A percentile compares a stretch with the other conserved stretches of the same genome.
Evolutionary conservation across 2,113 vertebrate species (phyloP).

Genomic region (Otis tarda): DNA sequence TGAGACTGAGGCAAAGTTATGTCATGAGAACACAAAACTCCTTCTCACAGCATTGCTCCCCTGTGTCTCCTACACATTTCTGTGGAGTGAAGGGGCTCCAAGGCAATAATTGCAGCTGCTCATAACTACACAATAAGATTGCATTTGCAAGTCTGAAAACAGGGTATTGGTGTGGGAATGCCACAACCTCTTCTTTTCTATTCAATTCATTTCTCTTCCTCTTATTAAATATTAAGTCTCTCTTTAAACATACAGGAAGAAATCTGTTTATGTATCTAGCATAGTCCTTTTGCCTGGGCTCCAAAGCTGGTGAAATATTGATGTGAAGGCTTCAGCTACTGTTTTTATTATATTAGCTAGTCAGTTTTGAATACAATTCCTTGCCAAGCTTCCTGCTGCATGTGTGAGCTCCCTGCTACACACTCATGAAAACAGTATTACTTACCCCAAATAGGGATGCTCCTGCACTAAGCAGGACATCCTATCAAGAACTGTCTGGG

Average conservation of each 20-base stretch:
- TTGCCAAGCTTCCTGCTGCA: not conserved
- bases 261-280: not conserved
- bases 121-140: not conserved
- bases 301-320: not conserved
- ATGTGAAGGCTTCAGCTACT: not conserved
- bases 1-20: not conserved
- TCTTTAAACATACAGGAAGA: not conserved
- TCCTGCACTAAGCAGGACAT: not conserved
- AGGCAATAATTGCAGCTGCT: not conserved
- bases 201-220: not conserved
- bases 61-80: not conserved
- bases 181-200: not conserved
- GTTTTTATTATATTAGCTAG: not conserved
- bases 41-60: not conserved
- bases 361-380: not conserved
- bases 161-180: not conserved
- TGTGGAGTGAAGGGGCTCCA: not conserved
- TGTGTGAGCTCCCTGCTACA: not conserved
- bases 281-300: not conserved
- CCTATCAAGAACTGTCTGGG: not conserved
- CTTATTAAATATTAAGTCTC: not conserved
- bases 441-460: not conserved
- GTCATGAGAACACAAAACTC: not conserved
- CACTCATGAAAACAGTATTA: not conserved
- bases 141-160: not conserved